phyloP scores from a whole-genome alignment of 2,888 invertebrate genomes.

The Eurytoma adleriae region DNA sequence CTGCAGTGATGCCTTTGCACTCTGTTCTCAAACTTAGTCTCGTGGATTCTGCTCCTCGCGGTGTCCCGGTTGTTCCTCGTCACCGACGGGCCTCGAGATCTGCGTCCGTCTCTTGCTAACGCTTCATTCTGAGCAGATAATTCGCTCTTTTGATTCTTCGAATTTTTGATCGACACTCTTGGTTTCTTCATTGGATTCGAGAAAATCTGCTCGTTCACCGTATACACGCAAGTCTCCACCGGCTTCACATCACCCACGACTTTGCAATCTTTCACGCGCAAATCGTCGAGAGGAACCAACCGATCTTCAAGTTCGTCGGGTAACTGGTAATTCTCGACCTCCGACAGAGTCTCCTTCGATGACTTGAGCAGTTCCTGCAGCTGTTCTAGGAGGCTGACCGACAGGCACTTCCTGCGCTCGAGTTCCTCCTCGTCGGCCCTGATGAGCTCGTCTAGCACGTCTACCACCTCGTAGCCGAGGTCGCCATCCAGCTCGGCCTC shows the following conservation, averaged over 20 bases:
- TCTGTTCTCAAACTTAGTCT: too few species aligned
- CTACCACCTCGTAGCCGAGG: not conserved
- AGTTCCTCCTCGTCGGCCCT: not conserved
- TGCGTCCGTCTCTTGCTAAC: too few species aligned
- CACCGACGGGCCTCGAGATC: too few species aligned
- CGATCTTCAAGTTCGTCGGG: not conserved
- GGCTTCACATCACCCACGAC: not conserved
- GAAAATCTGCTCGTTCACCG: too few species aligned
- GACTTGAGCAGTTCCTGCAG: conserved; percentile 33
- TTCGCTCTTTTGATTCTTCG: too few species aligned
- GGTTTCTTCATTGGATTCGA: too few species aligned
- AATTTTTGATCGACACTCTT: too few species aligned
- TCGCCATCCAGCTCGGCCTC: not conserved
- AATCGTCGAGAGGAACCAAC: not conserved
- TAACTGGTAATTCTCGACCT: not conserved
- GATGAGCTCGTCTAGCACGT: not conserved
- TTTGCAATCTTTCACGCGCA: not conserved
- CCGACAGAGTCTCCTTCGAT: conserved; percentile 21
- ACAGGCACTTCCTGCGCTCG: conserved; percentile 11
- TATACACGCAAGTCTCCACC: not conserved
- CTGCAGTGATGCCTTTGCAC: too few species aligned
- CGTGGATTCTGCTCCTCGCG: too few species aligned
- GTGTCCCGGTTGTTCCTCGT: too few species aligned
- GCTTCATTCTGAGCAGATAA: too few species aligned
- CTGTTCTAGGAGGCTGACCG: conserved; percentile 10